Percentiles rank a stretch among this genome's conserved stretches.
Conservation (phyloP, 2,113 vertebrate genomes). For the Macrotus californicus region DNA sequence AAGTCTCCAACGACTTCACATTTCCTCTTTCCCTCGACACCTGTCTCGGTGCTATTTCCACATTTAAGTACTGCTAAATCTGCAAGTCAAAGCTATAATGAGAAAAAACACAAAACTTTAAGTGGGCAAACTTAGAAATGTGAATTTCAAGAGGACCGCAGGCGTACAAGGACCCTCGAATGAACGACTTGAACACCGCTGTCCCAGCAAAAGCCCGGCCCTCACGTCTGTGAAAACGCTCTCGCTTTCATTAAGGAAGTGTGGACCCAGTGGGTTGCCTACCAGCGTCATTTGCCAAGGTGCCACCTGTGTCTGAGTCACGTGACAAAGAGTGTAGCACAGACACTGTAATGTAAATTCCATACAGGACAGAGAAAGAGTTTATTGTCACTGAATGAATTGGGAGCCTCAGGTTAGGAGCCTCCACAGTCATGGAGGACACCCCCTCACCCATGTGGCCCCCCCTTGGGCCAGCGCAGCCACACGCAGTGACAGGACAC, state of each 20-base stretch:
- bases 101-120: not conserved
- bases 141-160: not conserved
- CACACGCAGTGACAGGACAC: fast-evolving
- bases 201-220: not conserved
- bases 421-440: fast-evolving
- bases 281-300: fast-evolving
- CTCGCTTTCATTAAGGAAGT: fast-evolving
- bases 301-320: fast-evolving
- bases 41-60: not conserved
- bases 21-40: constrained; percentile 41
- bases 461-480: not conserved
- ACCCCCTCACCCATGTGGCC: fast-evolving
- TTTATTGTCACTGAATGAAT: fast-evolving
- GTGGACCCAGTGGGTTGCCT: fast-evolving
- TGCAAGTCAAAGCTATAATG: not conserved
- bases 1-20: not conserved
- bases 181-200: fast-evolving
- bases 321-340: not conserved
- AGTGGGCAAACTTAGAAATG: not conserved
- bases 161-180: not conserved
- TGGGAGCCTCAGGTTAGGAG: not conserved
- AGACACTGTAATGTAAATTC: fast-evolving
- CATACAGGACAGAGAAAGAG: not conserved
- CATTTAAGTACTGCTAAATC: not conserved
- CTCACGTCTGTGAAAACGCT: not conserved